phyloP scores from a whole-genome alignment of 2,113 vertebrate species.

The Melozone crissalis region DNA sequence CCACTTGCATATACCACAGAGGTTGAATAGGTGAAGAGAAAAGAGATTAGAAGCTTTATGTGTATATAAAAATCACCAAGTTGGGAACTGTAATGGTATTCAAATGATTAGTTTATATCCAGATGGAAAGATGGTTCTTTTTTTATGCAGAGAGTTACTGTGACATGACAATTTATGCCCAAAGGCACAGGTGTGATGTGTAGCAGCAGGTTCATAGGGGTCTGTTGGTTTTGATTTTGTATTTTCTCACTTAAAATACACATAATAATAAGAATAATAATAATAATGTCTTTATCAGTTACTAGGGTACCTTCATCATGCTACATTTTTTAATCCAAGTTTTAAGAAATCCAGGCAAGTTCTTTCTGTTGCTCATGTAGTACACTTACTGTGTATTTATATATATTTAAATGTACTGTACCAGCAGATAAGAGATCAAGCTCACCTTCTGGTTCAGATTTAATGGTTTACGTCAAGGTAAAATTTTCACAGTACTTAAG shows the following conservation, averaged over 20 bases:
- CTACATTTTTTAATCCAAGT: not conserved
- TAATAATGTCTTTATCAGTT: not conserved
- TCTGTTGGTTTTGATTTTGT: not conserved
- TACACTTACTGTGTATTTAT: not conserved
- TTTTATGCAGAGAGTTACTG: not conserved
- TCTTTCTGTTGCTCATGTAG: not conserved
- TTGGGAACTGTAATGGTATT: not conserved
- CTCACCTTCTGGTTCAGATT: not conserved
- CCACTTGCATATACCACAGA: not conserved
- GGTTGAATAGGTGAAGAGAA: not conserved
- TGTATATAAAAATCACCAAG: not conserved
- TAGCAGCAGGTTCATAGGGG: not conserved
- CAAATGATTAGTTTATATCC: conserved; percentile 10
- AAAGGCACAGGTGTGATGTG: not conserved
- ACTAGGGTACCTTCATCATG: not conserved
- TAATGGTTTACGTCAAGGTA: not conserved
- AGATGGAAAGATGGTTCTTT: not conserved
- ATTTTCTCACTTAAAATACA: not conserved
- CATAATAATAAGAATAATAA: too few species aligned
- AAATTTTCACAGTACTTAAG: not conserved
- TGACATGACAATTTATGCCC: not conserved
- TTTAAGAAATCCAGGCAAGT: not conserved
- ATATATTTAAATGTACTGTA: not conserved
- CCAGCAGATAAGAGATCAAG: not conserved
- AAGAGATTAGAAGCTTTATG: not conserved